Evolutionary conservation across 64 coral and sea anemone species (phyloP), one percentile per base, ranked within the genome.

Genomic region (Stylophora pistillata): DNA sequence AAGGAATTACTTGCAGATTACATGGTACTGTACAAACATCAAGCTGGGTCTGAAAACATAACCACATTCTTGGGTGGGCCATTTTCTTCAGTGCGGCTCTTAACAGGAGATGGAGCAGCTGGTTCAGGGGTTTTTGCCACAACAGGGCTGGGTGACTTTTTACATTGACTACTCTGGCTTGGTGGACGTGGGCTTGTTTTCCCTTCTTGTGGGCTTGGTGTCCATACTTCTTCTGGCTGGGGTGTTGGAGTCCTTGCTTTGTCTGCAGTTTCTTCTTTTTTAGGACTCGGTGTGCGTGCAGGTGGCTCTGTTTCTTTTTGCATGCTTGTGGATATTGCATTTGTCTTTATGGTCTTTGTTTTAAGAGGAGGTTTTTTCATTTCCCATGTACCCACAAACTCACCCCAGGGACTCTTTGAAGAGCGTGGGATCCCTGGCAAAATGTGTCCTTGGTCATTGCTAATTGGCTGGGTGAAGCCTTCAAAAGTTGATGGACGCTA

Each of bases 311-410:
- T 29, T 21, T 56, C 20, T 0, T 62, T 63, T 41, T 63, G 13
- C 30, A 60, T 20, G 79, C 21, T 64, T 33, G 79, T 37, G 23
- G 79, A 30, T 58, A 41, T 63, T 41, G 58, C 91, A 74, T 93
- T 96, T 25, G 91, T 96, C 86, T 96, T 93, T 53, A 96, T 87
- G 12, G 94, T 96, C 23, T 90, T 96, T 52, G 91, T 93, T 27
- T 74, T 93, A 0, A 96, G 75, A 20, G 94, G 91, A 23, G 91
- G 71, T 76, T 78, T 96, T 79, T 55, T 10, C 86, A 96, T 86
- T 23, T 98, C 96, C 96, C 96, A 98, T 16, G 96, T 98, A 16
- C 96, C 96, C 47, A 90, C 73, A 71, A 98, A 98, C 28, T 94
- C 93, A 30, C 96, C 96, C 96, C 96, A 98, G 13, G 96, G 93